Base-by-base conservation (phyloP, 2,888 invertebrate species). In the Parascotia fuliginaria region DNA sequence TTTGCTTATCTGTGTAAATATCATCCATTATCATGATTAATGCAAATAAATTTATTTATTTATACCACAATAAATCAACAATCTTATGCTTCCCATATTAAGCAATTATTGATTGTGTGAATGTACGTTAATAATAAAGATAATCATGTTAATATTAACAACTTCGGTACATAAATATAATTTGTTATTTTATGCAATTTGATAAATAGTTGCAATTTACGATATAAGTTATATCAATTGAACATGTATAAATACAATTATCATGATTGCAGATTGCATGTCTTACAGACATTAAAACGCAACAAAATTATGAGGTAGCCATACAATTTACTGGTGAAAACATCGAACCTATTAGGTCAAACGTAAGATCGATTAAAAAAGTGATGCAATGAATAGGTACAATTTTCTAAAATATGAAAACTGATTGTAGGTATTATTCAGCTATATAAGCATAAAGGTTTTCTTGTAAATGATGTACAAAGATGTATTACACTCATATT, bases 41-140 rank as follows among this genome's bases (percentile, higher is more conserved):
- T 67, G 67, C 59, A 73, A 71, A 71, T 60, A 62, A 52, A 63
- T 54, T 65, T 65, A 69, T 69, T 70, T 63, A 58, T 66, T 74
- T 63, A 52, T 63, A 43, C 53, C 46, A 57, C 55, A 58, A 65
- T 73, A 70, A 73, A 76, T 75, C 70, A 70, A 60, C 63, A 43
- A 68, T 47, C 56, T 9, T 3, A 15, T 14, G 67, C 64, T 71
- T 55, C 50, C 65, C 42, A 55, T 65, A 63, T 65, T 70, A 34
- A 55, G 40, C 22, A 47, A 53, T 39, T 54, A 53, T 22, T 44
- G 27, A 28, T 9, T 52, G 19, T 48, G 39, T 44, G 42, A 52
- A 55, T 60, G 51, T 33, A n/a, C 48, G 32, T 44, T 46, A 44
- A 44, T 49, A 13, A 56, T 60, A 44, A 54, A 52, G 27, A 29